Evolutionary conservation across 2,888 invertebrate genomes (phyloP), one percentile per base, ranked within the genome.

Genomic region (Leptinotarsa rubiginosa): DNA sequence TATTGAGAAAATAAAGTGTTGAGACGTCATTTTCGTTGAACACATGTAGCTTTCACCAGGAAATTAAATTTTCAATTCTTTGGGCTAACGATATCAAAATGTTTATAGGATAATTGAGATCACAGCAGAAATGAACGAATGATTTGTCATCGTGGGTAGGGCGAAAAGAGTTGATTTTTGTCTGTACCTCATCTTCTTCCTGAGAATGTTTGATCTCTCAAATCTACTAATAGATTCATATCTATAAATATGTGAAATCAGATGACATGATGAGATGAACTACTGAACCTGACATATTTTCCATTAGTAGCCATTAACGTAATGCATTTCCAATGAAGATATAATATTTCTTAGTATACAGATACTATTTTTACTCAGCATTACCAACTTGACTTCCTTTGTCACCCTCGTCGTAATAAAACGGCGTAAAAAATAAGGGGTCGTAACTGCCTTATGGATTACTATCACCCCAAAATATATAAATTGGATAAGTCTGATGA

Each of bases 401-500:
- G 68, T 47, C 69, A 69, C 69, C 69, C 69, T 69, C 59, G 15
- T 3, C 52, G 41, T 31, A 56, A 56, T 31, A 22, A 31, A 16
- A 52, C 54, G 22, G 56, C 69, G 56, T 41, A 18, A 56, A 69
- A 69, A 69, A 69, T 56, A 69, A 41, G 69, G 69, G 69, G 69
- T 69, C 56, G 69, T 47, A 56, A 41, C 56, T 31, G 56, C 59
- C 18, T 47, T 68, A 69, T 65, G 78, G 75, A 75, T 78, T 78
- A 72, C 74, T 71, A 75, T 74, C 74, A 70, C 77, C 77, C 75
- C 75, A 65, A 69, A 41, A 66, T 54, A 69, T 69, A 68, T 74
- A 74, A 72, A 76, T 76, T 76, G 78, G 75, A 75, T 76, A 76
- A 76, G 72, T 78, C 69, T 75, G 76, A 78, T 75, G 76, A 76